Evolutionary conservation across 1,140 invertebrate species (phyloP), one percentile per base, ranked within the genome.

Genomic region (Papilio glaucus): DNA sequence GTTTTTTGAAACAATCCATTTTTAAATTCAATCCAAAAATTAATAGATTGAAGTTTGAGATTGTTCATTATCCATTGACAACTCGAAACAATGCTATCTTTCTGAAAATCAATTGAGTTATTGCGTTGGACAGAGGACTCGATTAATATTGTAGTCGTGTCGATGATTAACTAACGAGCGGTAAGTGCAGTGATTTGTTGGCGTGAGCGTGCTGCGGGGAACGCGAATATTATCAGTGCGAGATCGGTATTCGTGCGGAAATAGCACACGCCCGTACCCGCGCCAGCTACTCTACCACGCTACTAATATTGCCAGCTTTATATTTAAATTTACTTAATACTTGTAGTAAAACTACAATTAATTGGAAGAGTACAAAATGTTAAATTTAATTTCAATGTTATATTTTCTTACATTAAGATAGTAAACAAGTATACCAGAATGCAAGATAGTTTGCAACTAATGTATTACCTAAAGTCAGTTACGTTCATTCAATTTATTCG

Each of bases 231-330:
- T 74, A 81, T 71, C 73, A 71, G 63, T 71, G 33, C 63, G 42
- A 71, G 57, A 76, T 77, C 72, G 77, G 75, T 53, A 76, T 76
- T 76, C 63, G 78, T 72, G 81, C 79, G 79, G 74, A 83, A 83
- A 81, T 81, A 81, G 76, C 72, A 12, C 67, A 33, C 12, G 63
- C 62, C 21, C 71, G 67, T 57, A 33, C 61, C 71, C 73, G 78
- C 75, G 37, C 45, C 42, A n/a, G 33, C 45, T 24, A 69, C n/a
- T 37, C 29, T 69, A 69, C 67, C 1, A 24, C 41, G 24, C 65
- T 45, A 53, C 4, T 33, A 68, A 49, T 53, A 41, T 69, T 69
- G 29, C 67, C 45, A 69, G 62, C 7, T 24, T 63, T 38, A 12
- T 61, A 15, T 33, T 61, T 12, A 29, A 15, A 33, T 15, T 15